A percentile compares a stretch with the other conserved stretches of the same genome.
Evolutionary conservation across 1,140 invertebrate species (phyloP).

Genomic region (Diprion similis): DNA sequence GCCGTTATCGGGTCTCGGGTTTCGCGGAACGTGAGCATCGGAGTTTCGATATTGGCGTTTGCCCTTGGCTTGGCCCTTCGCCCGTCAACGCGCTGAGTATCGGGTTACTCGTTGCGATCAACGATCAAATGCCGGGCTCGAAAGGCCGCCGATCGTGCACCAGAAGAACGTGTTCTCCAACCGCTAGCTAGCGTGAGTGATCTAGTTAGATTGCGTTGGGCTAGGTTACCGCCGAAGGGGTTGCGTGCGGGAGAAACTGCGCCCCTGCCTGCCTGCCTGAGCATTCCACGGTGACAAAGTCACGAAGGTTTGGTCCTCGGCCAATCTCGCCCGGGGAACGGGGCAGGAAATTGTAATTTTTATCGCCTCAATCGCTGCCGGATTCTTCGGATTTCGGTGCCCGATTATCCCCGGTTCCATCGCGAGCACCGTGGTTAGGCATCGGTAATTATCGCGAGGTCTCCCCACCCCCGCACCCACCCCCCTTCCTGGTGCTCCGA

Average conservation of each 20-base stretch:
- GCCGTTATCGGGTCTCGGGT: too few relatives aligned
- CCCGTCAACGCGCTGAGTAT: background rate
- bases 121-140: conserved; percentile 50
- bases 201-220: conserved; percentile 5
- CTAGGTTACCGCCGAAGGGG: background rate
- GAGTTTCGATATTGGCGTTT: too few relatives aligned
- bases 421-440: background rate
- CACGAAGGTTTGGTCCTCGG: background rate
- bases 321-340: background rate
- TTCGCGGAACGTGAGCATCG: too few relatives aligned
- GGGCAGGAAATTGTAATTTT: too few relatives aligned
- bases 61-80: too few relatives aligned
- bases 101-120: conserved; percentile 22
- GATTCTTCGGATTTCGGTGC: too few relatives aligned
- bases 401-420: too few relatives aligned
- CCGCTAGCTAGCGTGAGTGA: background rate
- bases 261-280: background rate
- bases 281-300: conserved; percentile 7
- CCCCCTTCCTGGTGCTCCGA: background rate
- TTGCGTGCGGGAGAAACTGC: too few relatives aligned
- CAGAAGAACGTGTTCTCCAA: conserved; percentile 30
- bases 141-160: conserved; percentile 41
- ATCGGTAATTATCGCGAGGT: background rate
- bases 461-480: too few relatives aligned
- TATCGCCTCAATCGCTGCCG: too few relatives aligned